A percentile compares a stretch with the other conserved stretches of the same genome.
Conservation (phyloP, 2,113 vertebrate genomes). For the Hippopotamus amphibius region DNA sequence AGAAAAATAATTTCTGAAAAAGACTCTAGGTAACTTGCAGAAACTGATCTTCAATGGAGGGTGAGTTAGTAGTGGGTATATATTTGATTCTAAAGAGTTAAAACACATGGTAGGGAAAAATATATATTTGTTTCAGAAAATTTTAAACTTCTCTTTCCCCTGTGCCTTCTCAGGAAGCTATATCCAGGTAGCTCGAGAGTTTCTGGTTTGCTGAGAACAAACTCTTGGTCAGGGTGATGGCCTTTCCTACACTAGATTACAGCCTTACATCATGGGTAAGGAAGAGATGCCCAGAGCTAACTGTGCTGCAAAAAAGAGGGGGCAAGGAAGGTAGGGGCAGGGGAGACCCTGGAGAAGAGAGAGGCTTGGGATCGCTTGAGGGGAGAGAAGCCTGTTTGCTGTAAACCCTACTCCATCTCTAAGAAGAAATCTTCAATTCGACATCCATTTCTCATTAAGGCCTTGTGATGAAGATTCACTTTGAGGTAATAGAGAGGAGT, state of each 20-base stretch:
- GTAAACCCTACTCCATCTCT: background rate
- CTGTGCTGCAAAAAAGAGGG: background rate
- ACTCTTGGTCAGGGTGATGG: background rate
- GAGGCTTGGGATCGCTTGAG: background rate
- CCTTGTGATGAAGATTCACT: background rate
- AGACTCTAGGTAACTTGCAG: background rate
- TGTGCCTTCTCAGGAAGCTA: background rate
- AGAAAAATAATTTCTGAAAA: conserved; percentile 41
- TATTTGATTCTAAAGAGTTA: conserved; percentile 38
- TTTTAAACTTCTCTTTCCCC: background rate
- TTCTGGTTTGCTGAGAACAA: background rate
- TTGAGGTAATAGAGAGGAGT: background rate
- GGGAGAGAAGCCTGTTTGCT: background rate
- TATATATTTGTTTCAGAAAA: background rate
- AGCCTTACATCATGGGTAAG: background rate
- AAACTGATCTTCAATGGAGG: background rate
- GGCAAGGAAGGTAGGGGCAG: background rate
- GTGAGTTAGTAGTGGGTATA: background rate
- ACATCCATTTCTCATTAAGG: background rate
- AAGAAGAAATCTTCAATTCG: background rate
- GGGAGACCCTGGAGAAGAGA: background rate
- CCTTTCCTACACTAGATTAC: background rate
- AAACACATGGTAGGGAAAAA: background rate
- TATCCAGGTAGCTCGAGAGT: background rate
- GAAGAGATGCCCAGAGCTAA: background rate